phyloP scores from a whole-genome alignment of 2,797 vertebrate species.

The Malurus splendens region DNA sequence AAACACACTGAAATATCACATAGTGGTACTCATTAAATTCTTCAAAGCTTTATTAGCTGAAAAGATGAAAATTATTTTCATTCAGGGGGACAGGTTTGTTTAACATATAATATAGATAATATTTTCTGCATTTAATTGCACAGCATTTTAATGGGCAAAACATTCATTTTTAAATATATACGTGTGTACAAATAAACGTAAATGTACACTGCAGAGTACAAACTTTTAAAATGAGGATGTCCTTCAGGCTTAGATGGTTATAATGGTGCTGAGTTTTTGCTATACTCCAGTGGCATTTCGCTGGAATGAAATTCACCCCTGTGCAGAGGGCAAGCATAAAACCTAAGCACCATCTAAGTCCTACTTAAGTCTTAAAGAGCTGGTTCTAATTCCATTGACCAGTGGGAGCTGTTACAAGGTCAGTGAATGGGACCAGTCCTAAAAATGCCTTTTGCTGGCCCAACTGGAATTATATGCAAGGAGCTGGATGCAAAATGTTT shows the following conservation, averaged over 20 bases:
- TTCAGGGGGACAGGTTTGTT: background rate
- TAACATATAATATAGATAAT: background rate
- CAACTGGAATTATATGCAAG: background rate
- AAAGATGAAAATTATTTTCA: constrained; percentile 21
- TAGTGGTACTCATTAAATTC: background rate
- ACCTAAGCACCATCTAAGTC: constrained; percentile 37
- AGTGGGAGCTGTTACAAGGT: constrained; percentile 11
- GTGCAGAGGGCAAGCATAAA: constrained; percentile 51
- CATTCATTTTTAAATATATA: background rate
- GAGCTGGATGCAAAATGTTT: background rate
- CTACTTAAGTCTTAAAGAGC: constrained; percentile 31
- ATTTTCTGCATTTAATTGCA: constrained; percentile 22
- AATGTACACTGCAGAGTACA: background rate
- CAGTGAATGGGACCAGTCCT: background rate
- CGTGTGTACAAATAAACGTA: background rate
- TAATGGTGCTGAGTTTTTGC: constrained; percentile 34
- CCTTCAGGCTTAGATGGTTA: constrained; percentile 56
- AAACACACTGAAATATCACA: background rate
- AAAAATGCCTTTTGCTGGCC: background rate
- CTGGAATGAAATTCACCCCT: constrained; percentile 43
- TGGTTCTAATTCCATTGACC: constrained; percentile 5
- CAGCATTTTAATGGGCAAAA: background rate
- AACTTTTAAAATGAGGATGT: constrained; percentile 15
- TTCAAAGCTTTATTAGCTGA: constrained; percentile 12
- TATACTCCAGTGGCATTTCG: constrained; percentile 40